phyloP scores from a whole-genome alignment of 2,888 invertebrate genomes.

The Tuta absoluta region DNA sequence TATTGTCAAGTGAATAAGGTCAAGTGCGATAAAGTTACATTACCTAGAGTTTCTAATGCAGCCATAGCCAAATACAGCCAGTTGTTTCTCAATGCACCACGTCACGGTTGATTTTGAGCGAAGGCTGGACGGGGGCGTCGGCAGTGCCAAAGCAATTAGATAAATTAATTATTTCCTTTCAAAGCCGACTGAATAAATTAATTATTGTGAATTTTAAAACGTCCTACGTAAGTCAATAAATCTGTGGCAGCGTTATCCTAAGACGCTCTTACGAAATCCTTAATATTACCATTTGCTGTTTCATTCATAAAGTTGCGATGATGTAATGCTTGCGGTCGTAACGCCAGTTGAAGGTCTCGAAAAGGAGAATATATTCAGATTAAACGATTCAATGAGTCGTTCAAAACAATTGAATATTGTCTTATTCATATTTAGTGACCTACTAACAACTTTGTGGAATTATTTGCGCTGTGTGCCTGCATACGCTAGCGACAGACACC shows the following conservation, averaged over 20 bases:
- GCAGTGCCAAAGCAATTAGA: conserved; percentile 67
- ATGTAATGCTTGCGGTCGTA: not conserved
- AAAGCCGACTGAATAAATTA: conserved; percentile 62
- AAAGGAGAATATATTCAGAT: not conserved
- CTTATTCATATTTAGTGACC: not conserved
- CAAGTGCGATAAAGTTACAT: conserved; percentile 57
- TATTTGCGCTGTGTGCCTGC: not conserved
- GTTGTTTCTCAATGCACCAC: conserved; percentile 63
- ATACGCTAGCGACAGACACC: conserved; percentile 13
- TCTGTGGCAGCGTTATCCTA: conserved; percentile 12
- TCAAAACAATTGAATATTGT: not conserved
- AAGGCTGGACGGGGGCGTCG: conserved; percentile 75
- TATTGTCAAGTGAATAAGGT: conserved; percentile 55
- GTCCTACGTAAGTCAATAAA: conserved; percentile 25
- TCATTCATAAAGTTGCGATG: conserved; percentile 11
- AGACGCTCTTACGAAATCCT: conserved; percentile 6
- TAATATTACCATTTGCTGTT: conserved; percentile 8
- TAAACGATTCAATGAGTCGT: not conserved
- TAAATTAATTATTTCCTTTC: conserved; percentile 78
- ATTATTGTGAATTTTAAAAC: conserved; percentile 35
- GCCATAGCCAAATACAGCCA: conserved; percentile 67
- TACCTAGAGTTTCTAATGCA: conserved; percentile 64
- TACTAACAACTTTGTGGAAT: not conserved
- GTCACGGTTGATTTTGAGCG: conserved; percentile 73
- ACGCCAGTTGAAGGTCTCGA: not conserved